Percentiles rank a stretch among this genome's conserved stretches.
Conservation (phyloP, 1,140 invertebrate species). For the Gyrodactylus salaris region DNA sequence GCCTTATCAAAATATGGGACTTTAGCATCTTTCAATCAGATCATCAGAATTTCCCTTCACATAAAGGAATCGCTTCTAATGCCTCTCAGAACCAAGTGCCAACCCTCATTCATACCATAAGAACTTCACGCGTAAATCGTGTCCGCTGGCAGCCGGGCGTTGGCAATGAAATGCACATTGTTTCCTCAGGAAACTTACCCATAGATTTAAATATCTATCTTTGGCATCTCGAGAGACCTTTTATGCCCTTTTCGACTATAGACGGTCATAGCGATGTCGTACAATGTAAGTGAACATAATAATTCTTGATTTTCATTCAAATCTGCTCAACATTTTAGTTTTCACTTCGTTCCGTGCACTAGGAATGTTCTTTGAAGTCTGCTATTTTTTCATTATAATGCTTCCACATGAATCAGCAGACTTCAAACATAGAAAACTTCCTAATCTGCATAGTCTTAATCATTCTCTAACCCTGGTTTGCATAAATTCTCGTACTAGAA, state of each 20-base stretch:
- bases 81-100: neutral
- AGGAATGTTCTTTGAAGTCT: too few relatives aligned
- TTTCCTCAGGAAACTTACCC: neutral
- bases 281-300: too few relatives aligned
- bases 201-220: slow-evolving; percentile 4
- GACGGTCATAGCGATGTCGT: neutral
- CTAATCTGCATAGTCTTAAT: too few relatives aligned
- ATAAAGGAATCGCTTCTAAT: neutral
- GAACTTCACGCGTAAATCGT: neutral
- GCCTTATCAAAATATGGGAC: slow-evolving; percentile 5
- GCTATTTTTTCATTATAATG: too few relatives aligned
- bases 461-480: too few relatives aligned
- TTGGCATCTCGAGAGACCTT: neutral
- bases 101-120: neutral
- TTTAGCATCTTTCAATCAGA: neutral
- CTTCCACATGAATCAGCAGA: too few relatives aligned
- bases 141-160: neutral
- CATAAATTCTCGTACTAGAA: neutral
- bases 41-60: neutral
- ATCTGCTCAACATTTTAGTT: too few relatives aligned
- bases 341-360: too few relatives aligned
- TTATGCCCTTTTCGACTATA: neutral
- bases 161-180: neutral
- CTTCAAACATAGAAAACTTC: too few relatives aligned
- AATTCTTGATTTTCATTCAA: too few relatives aligned